Conservation (phyloP, 2,888 invertebrate genomes). For the Himalopsyche anomala region DNA sequence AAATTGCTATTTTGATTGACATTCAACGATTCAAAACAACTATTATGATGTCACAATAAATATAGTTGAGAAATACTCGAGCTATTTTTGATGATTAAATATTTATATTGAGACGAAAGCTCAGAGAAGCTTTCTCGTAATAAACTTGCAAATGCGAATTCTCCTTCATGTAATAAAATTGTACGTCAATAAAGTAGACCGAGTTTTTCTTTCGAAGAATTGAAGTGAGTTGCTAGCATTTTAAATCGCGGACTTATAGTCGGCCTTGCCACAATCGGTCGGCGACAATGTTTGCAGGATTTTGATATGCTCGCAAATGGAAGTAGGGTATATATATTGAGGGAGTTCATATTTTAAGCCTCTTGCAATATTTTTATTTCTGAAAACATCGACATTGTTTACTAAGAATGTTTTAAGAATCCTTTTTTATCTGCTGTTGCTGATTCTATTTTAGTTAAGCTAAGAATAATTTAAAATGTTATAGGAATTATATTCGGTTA, state of each 20-base stretch:
- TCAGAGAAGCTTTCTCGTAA: background rate
- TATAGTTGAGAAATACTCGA: too few relatives aligned
- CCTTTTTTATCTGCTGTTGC: too few relatives aligned
- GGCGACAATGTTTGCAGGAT: constrained; percentile 43
- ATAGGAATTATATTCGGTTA: too few relatives aligned
- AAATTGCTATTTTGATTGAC: too few relatives aligned
- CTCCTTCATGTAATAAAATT: constrained; percentile 35
- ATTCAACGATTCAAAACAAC: too few relatives aligned
- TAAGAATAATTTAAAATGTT: too few relatives aligned
- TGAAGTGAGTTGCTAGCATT: constrained; percentile 35
- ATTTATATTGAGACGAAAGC: background rate
- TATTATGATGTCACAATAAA: too few relatives aligned
- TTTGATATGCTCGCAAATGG: constrained; percentile 23
- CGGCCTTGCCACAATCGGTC: constrained; percentile 43
- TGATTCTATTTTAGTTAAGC: too few relatives aligned
- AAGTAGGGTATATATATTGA: constrained; percentile 1
- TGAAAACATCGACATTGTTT: too few relatives aligned
- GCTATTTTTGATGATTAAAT: background rate
- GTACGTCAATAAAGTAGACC: constrained; percentile 31
- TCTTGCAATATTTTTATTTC: too few relatives aligned
- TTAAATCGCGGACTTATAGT: constrained; percentile 42
- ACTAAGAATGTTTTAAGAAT: too few relatives aligned
- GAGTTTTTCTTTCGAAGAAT: constrained; percentile 24
- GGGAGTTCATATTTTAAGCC: constrained; percentile 4
- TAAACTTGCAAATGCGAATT: constrained; percentile 36